A percentile compares a stretch with the other conserved stretches of the same genome.
phyloP scores from a whole-genome alignment of 2,113 vertebrate genomes.

The Oxyura jamaicensis region DNA sequence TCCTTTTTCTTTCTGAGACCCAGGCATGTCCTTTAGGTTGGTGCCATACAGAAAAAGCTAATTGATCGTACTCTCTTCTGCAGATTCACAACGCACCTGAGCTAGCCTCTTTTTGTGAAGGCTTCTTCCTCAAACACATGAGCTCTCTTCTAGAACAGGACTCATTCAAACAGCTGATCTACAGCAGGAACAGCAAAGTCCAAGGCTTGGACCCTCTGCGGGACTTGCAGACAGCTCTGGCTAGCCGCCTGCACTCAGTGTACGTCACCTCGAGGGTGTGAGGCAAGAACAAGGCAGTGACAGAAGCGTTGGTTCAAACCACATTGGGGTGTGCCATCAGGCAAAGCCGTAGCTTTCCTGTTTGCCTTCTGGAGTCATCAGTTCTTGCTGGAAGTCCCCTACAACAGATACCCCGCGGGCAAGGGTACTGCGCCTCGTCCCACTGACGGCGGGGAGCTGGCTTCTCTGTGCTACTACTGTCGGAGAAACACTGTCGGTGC shows the following conservation, averaged over 20 bases:
- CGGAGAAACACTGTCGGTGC: background rate
- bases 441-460: background rate
- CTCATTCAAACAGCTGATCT: conserved; percentile 86
- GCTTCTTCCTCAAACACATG: conserved; percentile 96
- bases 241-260: conserved; percentile 84
- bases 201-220: conserved; percentile 86
- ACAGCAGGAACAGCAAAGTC: conserved; percentile 83
- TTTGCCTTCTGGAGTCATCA: background rate
- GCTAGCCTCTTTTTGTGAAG: conserved; percentile 89
- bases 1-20: background rate
- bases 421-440: background rate
- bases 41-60: background rate
- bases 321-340: background rate
- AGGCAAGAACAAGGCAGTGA: background rate
- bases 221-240: conserved; percentile 87
- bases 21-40: background rate
- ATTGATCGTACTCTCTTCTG: background rate
- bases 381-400: background rate
- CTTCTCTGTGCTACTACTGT: conserved; percentile 18
- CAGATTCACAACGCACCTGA: conserved; percentile 88
- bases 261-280: conserved; percentile 90
- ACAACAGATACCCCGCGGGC: background rate
- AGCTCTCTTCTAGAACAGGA: conserved; percentile 87
- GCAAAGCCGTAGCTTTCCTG: background rate
- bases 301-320: background rate